Evolutionary conservation across 2,113 vertebrate genomes (phyloP).

Genomic region (Austrofundulus limnaeus): DNA sequence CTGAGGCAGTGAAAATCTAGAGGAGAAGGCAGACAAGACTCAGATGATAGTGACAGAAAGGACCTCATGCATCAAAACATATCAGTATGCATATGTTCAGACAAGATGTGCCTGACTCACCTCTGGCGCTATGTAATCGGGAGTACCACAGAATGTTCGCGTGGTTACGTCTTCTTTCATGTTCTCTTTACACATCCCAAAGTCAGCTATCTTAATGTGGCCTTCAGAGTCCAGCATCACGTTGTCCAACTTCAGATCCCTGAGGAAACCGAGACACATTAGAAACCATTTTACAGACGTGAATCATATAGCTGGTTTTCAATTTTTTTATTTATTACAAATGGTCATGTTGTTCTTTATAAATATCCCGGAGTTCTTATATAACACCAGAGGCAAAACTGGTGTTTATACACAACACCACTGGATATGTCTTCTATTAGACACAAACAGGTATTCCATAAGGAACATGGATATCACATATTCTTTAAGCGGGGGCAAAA

Average conservation of each 20-base stretch:
- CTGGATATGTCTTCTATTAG: too few relatives aligned
- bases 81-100: neutral
- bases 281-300: conserved; percentile 2
- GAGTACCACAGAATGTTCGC: conserved; percentile 97
- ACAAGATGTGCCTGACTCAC: conserved; percentile 77
- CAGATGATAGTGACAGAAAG: conserved; percentile 48
- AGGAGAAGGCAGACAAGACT: conserved; percentile 51
- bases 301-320: neutral
- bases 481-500: too few relatives aligned
- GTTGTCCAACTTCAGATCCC: conserved; percentile 96
- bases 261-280: conserved; percentile 58
- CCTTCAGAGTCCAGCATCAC: conserved; percentile 96
- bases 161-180: conserved; percentile 89
- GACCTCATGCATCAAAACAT: conserved; percentile 43
- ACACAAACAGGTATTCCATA: too few relatives aligned
- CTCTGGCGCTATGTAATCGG: conserved; percentile 98
- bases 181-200: conserved; percentile 98
- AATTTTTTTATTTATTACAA: neutral
- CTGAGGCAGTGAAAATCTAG: conserved; percentile 62
- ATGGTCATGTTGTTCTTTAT: neutral
- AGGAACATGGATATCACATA: too few relatives aligned
- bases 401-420: too few relatives aligned
- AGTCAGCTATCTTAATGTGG: conserved; percentile 98
- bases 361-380: neutral
- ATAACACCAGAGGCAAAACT: too few relatives aligned